These are phyloP conservation scores for Phaethon lepturus DNA, from an alignment of 2,113 vertebrate genomes.

Conservation along the genomic window DNA sequence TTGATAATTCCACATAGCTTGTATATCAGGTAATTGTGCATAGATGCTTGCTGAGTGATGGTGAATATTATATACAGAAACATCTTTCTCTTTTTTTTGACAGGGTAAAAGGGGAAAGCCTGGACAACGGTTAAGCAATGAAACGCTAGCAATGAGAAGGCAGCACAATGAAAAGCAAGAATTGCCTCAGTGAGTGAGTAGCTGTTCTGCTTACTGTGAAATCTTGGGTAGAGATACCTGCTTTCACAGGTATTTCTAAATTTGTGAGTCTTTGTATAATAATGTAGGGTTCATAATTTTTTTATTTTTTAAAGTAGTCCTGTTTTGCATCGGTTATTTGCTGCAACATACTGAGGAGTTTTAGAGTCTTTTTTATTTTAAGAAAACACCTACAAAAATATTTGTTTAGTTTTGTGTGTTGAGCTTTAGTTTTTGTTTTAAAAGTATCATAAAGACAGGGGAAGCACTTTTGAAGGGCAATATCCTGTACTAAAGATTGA, in stretches of 20 bases:
- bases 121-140: not conserved
- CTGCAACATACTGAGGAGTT: not conserved
- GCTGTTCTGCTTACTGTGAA: not conserved
- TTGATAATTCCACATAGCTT: not conserved
- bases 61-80: not conserved
- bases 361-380: not conserved
- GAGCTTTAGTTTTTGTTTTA: not conserved
- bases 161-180: not conserved
- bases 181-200: not conserved
- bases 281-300: not conserved
- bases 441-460: not conserved
- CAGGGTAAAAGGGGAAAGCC: not conserved
- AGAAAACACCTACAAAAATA: not conserved
- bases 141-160: not conserved
- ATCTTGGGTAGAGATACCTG: not conserved
- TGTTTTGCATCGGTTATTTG: not conserved
- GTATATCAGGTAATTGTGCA: not conserved
- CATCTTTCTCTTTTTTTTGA: not conserved
- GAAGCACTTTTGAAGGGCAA: not conserved
- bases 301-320: not conserved
- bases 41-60: not conserved
- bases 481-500: not conserved
- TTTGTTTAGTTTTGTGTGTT: not conserved
- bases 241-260: not conserved
- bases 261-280: not conserved